These are phyloP conservation scores for Tangara arthus DNA, from an alignment of 2,797 vertebrate genomes.

Conservation along the genomic window DNA sequence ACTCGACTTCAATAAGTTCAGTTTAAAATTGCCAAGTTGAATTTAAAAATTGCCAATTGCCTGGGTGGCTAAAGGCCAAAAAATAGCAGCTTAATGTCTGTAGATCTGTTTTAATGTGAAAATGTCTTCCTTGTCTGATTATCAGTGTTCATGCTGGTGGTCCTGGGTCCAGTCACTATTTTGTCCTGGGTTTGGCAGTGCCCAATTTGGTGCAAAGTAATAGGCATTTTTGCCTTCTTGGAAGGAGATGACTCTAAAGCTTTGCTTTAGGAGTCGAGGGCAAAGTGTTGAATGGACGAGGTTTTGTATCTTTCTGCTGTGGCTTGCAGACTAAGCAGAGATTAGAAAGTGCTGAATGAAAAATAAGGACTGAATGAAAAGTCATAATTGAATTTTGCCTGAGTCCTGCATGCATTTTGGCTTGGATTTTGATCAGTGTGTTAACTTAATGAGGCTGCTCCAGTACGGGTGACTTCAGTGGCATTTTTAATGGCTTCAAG, in stretches of 20 bases:
- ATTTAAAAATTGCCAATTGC: neutral
- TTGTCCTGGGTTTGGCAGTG: neutral
- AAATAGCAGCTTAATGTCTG: neutral
- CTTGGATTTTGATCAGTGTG: neutral
- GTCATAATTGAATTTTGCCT: neutral
- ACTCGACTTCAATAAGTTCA: neutral
- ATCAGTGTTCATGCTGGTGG: neutral
- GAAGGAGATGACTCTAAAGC: neutral
- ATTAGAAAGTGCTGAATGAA: constrained; percentile 1
- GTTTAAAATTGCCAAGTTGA: neutral
- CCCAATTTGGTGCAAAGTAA: neutral
- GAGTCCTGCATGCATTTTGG: neutral
- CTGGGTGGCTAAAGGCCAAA: neutral
- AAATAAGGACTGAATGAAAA: neutral
- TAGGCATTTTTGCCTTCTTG: neutral
- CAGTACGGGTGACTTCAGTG: neutral
- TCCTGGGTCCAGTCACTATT: neutral
- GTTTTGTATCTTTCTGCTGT: neutral
- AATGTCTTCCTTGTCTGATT: neutral
- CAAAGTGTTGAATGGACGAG: neutral
- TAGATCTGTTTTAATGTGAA: neutral
- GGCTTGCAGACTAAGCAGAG: neutral
- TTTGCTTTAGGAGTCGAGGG: neutral
- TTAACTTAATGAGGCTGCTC: neutral
- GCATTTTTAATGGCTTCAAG: neutral